Evolutionary conservation across 2,113 vertebrate genomes (phyloP).

Genomic region (Tychaedon coryphoeus): DNA sequence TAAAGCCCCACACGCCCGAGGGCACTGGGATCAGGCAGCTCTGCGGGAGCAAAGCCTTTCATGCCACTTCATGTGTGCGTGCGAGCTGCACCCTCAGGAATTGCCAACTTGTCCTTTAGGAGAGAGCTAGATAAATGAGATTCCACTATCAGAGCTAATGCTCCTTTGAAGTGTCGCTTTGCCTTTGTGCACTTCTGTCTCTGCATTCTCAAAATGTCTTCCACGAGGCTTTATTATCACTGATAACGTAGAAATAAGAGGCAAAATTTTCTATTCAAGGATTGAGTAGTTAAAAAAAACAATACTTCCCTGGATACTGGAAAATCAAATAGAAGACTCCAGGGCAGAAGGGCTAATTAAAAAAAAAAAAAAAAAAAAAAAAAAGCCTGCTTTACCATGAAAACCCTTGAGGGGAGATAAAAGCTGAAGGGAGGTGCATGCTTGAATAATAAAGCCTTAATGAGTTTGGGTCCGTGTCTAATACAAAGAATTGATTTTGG

Average conservation of each 20-base stretch:
- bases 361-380: background rate
- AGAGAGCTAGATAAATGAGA: background rate
- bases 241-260: conserved; percentile 12
- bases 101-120: background rate
- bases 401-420: conserved; percentile 51
- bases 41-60: background rate
- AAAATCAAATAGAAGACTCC: conserved; percentile 47
- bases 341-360: conserved; percentile 51
- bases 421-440: conserved; percentile 33
- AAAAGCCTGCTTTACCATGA: background rate
- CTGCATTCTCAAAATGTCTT: background rate
- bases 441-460: conserved; percentile 47
- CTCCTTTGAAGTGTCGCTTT: background rate
- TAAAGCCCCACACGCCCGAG: background rate
- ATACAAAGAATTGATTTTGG: conserved; percentile 41
- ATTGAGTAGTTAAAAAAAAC: background rate
- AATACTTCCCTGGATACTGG: background rate
- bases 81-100: background rate
- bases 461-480: background rate
- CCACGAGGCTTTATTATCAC: background rate
- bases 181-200: background rate
- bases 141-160: background rate
- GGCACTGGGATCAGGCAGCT: background rate
- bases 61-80: background rate
- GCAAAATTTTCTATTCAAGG: background rate